These are phyloP conservation scores for Peromyscus leucopus DNA, from an alignment of 2,113 vertebrate species.

Conservation along the genomic window DNA sequence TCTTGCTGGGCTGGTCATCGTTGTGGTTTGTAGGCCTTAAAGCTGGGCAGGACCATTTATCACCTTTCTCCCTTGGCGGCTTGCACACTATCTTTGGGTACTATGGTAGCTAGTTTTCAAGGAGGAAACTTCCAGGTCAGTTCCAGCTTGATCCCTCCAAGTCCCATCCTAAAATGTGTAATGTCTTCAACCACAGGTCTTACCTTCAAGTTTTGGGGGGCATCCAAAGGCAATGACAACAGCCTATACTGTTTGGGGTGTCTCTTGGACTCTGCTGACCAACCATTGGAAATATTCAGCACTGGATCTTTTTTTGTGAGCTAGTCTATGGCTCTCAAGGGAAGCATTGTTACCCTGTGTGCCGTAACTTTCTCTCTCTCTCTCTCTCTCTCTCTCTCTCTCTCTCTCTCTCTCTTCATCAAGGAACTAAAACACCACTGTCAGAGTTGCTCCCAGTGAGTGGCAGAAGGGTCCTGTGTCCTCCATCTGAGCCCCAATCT, in stretches of 20 bases:
- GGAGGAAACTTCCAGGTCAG: neutral
- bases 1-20: neutral
- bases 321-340: neutral
- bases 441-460: neutral
- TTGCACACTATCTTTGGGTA: neutral
- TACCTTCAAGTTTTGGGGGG: neutral
- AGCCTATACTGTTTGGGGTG: neutral
- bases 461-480: neutral
- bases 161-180: neutral
- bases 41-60: neutral
- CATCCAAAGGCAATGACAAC: neutral
- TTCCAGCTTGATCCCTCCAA: neutral
- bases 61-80: neutral
- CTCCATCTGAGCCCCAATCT: neutral
- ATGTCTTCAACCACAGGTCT: neutral
- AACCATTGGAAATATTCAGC: neutral
- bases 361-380: too few relatives aligned
- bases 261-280: neutral
- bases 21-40: neutral
- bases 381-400: neutral
- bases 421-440: neutral
- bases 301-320: neutral
- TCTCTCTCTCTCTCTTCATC: neutral
- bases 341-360: neutral
- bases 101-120: neutral